A percentile compares a stretch with the other conserved stretches of the same genome.
These are phyloP conservation scores for Petrocephalus sullivani DNA, from an alignment of 2,797 vertebrate species.

Conservation along the genomic window DNA sequence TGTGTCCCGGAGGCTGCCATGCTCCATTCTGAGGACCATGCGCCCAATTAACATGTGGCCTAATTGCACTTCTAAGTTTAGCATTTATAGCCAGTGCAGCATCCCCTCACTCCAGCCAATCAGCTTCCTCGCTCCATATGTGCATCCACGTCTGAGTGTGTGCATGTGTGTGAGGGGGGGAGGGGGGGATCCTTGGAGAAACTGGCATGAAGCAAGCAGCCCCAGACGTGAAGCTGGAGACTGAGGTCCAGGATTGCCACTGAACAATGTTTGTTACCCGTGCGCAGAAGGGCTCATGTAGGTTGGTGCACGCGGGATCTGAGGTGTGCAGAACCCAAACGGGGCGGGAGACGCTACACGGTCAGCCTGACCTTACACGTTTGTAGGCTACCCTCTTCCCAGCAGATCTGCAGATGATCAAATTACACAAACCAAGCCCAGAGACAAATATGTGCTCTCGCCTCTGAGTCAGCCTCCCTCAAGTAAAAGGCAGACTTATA, in stretches of 20 bases:
- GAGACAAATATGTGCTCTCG: not conserved
- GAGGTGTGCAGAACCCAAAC: not conserved
- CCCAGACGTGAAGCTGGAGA: not conserved
- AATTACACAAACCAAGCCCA: not conserved
- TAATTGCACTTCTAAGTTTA: slow-evolving; percentile 73
- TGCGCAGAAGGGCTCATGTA: not conserved
- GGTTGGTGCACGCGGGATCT: not conserved
- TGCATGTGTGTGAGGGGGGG: not conserved
- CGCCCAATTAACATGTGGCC: slow-evolving; percentile 67
- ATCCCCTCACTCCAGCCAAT: slow-evolving; percentile 31
- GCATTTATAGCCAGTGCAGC: slow-evolving; percentile 49
- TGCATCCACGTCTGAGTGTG: not conserved
- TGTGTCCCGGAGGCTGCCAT: not conserved
- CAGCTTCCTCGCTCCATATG: not conserved
- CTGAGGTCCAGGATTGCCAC: not conserved
- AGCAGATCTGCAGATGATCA: not conserved
- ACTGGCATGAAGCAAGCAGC: slow-evolving; percentile 10
- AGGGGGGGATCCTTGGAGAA: not conserved
- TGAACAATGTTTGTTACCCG: slow-evolving; percentile 9
- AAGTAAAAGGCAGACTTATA: not conserved
- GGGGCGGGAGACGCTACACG: not conserved
- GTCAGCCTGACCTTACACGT: not conserved
- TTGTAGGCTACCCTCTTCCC: not conserved
- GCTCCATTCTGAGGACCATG: slow-evolving; percentile 55
- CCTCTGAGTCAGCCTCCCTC: not conserved